A percentile compares a stretch with the other conserved stretches of the same genome.
These are phyloP conservation scores for Diadumene lineata DNA, from an alignment of 92 coral and sea anemone species.

Conservation along the genomic window DNA sequence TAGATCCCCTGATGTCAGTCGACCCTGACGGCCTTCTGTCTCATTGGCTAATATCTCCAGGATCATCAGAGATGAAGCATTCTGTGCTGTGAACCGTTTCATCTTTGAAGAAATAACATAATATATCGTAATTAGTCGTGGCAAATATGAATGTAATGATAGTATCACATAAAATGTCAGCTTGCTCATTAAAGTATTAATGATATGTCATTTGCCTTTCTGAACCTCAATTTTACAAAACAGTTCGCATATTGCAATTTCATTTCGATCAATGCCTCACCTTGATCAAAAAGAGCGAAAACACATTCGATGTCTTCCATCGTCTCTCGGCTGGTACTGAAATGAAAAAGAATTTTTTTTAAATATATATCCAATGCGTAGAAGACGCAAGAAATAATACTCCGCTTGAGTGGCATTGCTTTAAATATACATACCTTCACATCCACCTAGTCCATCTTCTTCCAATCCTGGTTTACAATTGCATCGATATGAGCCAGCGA, in stretches of 20 bases:
- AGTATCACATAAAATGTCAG: too few species aligned
- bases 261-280: too few species aligned
- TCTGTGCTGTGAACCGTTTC: neutral
- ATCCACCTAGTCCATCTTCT: slow-evolving; percentile 60
- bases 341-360: neutral
- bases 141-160: too few species aligned
- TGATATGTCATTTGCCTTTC: too few species aligned
- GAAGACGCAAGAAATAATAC: neutral
- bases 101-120: neutral
- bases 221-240: too few species aligned
- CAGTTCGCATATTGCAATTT: too few species aligned
- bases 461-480: slow-evolving; percentile 72
- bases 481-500: slow-evolving; percentile 67
- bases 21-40: slow-evolving; percentile 34
- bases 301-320: neutral
- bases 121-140: neutral
- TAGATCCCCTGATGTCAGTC: slow-evolving; percentile 68
- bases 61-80: slow-evolving; percentile 39
- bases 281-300: neutral
- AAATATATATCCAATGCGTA: neutral
- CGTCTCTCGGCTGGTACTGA: neutral
- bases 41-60: slow-evolving; percentile 48
- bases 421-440: slow-evolving; percentile 49
- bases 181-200: too few species aligned
- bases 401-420: too few species aligned